These are phyloP conservation scores for Ormyrus pomaceus DNA, from an alignment of 2,888 invertebrate genomes.

Conservation along the genomic window DNA sequence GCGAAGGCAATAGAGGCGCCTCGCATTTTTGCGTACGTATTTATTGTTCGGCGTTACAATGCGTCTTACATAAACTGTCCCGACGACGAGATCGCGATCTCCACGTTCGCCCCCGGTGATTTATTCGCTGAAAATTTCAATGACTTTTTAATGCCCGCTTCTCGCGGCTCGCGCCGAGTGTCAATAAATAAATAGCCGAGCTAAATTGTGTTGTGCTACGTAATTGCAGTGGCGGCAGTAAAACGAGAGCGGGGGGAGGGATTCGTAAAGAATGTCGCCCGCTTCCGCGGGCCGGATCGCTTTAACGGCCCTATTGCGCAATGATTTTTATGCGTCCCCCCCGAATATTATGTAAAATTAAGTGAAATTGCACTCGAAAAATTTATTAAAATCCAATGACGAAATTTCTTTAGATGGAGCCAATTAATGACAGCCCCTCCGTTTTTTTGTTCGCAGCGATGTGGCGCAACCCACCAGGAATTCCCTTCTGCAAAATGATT, in stretches of 20 bases:
- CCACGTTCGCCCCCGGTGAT: background rate
- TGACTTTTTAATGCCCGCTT: slow-evolving; percentile 26
- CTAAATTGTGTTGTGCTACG: background rate
- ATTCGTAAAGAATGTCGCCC: background rate
- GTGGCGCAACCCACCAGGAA: slow-evolving; percentile 74
- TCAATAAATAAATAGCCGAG: slow-evolving; percentile 1
- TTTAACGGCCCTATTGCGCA: background rate
- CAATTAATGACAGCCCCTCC: slow-evolving; percentile 16
- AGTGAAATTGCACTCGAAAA: slow-evolving; percentile 1
- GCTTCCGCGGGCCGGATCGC: background rate
- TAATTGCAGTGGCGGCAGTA: background rate
- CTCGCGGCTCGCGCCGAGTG: background rate
- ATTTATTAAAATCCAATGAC: slow-evolving; percentile 13
- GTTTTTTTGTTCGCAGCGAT: slow-evolving; percentile 72
- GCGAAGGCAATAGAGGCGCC: background rate
- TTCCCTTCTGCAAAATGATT: slow-evolving; percentile 74
- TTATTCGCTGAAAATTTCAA: slow-evolving; percentile 25
- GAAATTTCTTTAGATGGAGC: background rate
- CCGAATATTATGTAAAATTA: slow-evolving; percentile 12
- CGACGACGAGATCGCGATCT: slow-evolving; percentile 18
- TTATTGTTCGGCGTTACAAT: slow-evolving; percentile 33
- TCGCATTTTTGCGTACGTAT: slow-evolving; percentile 10
- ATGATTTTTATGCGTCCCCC: background rate
- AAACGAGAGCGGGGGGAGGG: background rate
- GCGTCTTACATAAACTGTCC: slow-evolving; percentile 10